Evolutionary conservation across 2,113 vertebrate species (phyloP).

Genomic region (Phaetusa simplex): DNA sequence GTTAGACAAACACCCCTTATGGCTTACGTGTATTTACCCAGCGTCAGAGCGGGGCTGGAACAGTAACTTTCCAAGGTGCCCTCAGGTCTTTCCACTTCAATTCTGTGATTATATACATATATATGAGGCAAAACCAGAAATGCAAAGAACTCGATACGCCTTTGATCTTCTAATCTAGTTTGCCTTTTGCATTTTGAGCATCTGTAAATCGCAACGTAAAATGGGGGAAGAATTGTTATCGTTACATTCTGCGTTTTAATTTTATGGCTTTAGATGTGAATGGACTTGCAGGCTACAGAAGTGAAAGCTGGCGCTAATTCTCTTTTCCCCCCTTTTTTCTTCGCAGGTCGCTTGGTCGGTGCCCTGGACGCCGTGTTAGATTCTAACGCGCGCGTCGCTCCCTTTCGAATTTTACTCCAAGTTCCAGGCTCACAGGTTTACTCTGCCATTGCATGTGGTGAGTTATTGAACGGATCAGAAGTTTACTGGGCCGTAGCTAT

Average conservation of each 20-base stretch:
- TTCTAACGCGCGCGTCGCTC: conserved; percentile 89
- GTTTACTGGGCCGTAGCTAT: conserved; percentile 92
- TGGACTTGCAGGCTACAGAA: not conserved
- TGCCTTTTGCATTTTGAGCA: not conserved
- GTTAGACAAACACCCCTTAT: not conserved
- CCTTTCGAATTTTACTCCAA: conserved; percentile 93
- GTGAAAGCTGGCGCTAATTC: not conserved
- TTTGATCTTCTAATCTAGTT: conserved; percentile 23
- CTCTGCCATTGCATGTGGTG: conserved; percentile 96
- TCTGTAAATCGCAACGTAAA: not conserved
- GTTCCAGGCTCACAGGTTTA: conserved; percentile 92
- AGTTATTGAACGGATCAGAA: conserved; percentile 84
- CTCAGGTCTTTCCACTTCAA: not conserved
- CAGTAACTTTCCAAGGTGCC: not conserved
- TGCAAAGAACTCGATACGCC: fast-evolving
- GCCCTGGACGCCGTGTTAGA: conserved; percentile 93
- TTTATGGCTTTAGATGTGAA: not conserved
- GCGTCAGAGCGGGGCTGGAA: not conserved
- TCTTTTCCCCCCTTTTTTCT: not conserved
- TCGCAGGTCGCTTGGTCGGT: conserved; percentile 91
- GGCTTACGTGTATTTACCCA: not conserved
- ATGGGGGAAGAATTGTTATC: not conserved
- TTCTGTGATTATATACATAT: not conserved
- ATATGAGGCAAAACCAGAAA: conserved; percentile 11
- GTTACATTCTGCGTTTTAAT: not conserved